phyloP scores from a whole-genome alignment of 1,140 invertebrate genomes.

The Neodiprion pinetum region DNA sequence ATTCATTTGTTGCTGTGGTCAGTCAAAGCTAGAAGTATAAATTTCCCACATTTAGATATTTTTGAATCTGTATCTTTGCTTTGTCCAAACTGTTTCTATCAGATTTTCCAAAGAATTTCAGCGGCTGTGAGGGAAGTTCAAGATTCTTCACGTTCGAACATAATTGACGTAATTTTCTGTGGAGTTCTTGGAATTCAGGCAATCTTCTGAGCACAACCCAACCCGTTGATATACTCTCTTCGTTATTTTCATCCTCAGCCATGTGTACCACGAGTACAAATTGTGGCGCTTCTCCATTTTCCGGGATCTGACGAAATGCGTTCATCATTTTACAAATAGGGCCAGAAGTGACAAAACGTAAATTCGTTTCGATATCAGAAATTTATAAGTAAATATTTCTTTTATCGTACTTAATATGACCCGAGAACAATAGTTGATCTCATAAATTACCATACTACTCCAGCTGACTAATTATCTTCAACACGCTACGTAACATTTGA shows the following conservation, averaged over 20 bases:
- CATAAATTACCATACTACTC: too few relatives aligned
- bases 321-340: not conserved
- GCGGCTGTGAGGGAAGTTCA: slow-evolving; percentile 79
- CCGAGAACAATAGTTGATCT: slow-evolving; percentile 9
- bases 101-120: slow-evolving; percentile 82
- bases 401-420: not conserved
- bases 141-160: slow-evolving; percentile 80
- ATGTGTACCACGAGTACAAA: slow-evolving; percentile 86
- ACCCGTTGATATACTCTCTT: slow-evolving; percentile 72
- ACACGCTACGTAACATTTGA: not conserved
- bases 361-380: slow-evolving; percentile 2
- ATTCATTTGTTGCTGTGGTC: slow-evolving; percentile 16
- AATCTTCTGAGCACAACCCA: slow-evolving; percentile 87
- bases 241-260: slow-evolving; percentile 67
- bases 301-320: slow-evolving; percentile 65
- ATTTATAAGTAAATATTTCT: slow-evolving; percentile 14
- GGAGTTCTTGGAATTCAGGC: slow-evolving; percentile 83
- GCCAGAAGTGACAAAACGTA: not conserved
- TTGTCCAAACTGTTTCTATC: slow-evolving; percentile 81
- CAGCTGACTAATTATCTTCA: too few relatives aligned
- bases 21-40: slow-evolving; percentile 29
- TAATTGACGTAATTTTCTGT: slow-evolving; percentile 83
- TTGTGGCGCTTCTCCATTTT: slow-evolving; percentile 80
- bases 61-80: slow-evolving; percentile 82
- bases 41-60: slow-evolving; percentile 79